Evolutionary conservation across 1,140 invertebrate species (phyloP).

Genomic region (Rhagoletis pomonella): DNA sequence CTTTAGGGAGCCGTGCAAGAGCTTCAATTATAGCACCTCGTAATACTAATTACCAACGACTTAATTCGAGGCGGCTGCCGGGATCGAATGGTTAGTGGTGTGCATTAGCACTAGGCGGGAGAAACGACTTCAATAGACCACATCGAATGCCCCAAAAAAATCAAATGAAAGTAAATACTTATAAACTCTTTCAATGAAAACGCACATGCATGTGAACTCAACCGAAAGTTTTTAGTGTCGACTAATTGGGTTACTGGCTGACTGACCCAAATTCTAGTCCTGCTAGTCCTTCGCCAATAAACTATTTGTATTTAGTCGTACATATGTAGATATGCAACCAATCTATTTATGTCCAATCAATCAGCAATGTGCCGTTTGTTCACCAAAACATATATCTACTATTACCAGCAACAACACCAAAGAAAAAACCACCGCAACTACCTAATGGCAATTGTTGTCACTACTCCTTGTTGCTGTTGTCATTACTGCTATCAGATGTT

Average conservation of each 20-base stretch:
- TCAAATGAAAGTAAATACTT: too few relatives aligned
- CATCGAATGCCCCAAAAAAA: too few relatives aligned
- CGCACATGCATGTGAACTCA: too few relatives aligned
- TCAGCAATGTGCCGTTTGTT: conserved; percentile 27
- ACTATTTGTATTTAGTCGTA: not conserved
- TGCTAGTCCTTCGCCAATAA: not conserved
- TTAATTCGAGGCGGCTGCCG: too few relatives aligned
- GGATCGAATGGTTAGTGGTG: too few relatives aligned
- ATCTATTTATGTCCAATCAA: conserved; percentile 1
- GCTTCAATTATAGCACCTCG: too few relatives aligned
- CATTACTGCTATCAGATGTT: conserved; percentile 26
- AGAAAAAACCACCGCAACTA: not conserved
- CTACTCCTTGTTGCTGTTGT: conserved; percentile 8
- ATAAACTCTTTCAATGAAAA: too few relatives aligned
- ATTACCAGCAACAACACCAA: conserved; percentile 35
- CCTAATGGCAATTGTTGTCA: not conserved
- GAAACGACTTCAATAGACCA: too few relatives aligned
- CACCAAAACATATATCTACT: not conserved
- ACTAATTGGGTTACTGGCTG: not conserved
- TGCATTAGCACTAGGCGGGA: too few relatives aligned
- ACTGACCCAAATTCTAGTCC: not conserved
- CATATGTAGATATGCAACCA: not conserved
- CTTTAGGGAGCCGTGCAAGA: too few relatives aligned
- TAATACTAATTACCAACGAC: too few relatives aligned
- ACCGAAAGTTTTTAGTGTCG: too few relatives aligned